These are phyloP conservation scores for Podarcis cretensis DNA, from an alignment of 2,113 vertebrate species.

Conservation along the genomic window DNA sequence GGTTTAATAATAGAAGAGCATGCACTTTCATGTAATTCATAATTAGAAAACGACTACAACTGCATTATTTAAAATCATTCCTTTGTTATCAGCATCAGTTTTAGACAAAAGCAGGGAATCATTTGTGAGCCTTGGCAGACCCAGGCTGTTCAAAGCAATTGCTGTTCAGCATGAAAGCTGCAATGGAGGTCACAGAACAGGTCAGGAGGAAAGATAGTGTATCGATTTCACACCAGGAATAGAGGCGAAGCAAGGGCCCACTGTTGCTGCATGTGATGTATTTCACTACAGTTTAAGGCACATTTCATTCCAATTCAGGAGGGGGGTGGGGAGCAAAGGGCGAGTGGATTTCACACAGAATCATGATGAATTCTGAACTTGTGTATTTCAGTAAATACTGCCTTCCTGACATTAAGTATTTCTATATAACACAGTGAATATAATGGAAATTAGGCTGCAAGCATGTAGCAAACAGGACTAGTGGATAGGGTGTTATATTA, in stretches of 20 bases:
- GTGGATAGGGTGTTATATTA: constrained; percentile 28
- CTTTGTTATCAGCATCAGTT: constrained; percentile 83
- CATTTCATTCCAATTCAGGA: constrained; percentile 86
- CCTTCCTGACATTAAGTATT: constrained; percentile 80
- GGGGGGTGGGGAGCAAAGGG: constrained; percentile 83
- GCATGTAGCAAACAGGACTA: constrained; percentile 37
- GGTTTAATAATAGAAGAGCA: constrained; percentile 79
- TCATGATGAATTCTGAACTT: constrained; percentile 87
- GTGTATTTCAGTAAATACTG: constrained; percentile 82
- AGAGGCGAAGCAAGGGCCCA: constrained; percentile 78
- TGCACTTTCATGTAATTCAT: constrained; percentile 82
- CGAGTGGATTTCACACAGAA: constrained; percentile 84
- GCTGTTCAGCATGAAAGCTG: constrained; percentile 87
- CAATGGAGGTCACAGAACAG: constrained; percentile 88
- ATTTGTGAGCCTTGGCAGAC: constrained; percentile 83
- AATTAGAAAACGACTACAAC: constrained; percentile 84
- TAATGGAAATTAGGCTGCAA: constrained; percentile 73
- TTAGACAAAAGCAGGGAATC: constrained; percentile 82
- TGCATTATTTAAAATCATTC: constrained; percentile 79
- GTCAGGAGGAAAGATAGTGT: constrained; percentile 92
- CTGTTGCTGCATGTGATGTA: constrained; percentile 82
- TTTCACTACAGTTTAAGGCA: constrained; percentile 87
- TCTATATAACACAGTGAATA: constrained; percentile 73
- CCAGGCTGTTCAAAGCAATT: constrained; percentile 90
- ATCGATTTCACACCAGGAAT: constrained; percentile 91